phyloP scores from a whole-genome alignment of 2,888 invertebrate species.

The Melieria picta region DNA sequence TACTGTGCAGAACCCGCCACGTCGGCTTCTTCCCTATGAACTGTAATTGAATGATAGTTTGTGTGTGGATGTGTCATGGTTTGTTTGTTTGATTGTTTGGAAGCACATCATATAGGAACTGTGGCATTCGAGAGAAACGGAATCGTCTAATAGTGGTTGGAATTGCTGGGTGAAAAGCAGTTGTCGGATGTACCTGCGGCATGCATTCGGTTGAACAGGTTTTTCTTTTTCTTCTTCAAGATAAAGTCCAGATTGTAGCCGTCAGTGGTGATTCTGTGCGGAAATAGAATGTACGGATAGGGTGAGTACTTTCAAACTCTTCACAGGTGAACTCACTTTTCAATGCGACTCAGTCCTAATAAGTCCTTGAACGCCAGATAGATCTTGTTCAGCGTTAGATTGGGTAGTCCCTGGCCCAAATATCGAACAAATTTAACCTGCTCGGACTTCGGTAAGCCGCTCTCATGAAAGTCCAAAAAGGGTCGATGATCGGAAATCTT shows the following conservation, averaged over 20 bases:
- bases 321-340: constrained; percentile 55
- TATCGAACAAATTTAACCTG: constrained; percentile 66
- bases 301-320: background rate
- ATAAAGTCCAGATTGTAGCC: constrained; percentile 62
- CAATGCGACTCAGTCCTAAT: constrained; percentile 60
- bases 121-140: background rate
- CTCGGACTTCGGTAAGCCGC: constrained; percentile 65
- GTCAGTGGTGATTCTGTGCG: constrained; percentile 55
- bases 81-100: constrained; percentile 26
- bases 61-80: background rate
- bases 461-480: constrained; percentile 67
- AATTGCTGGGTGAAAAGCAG: constrained; percentile 24
- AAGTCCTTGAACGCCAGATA: constrained; percentile 64
- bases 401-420: constrained; percentile 66
- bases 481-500: constrained; percentile 66
- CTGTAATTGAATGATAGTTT: constrained; percentile 43
- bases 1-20: constrained; percentile 29
- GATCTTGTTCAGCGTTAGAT: constrained; percentile 65
- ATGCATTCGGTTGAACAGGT: constrained; percentile 62
- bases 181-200: constrained; percentile 55
- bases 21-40: constrained; percentile 53
- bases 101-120: constrained; percentile 11
- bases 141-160: constrained; percentile 18
- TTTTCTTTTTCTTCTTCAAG: constrained; percentile 64
- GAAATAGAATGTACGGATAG: constrained; percentile 4